phyloP scores from a whole-genome alignment of 2,113 vertebrate genomes.

The Cheirogaleus medius region DNA sequence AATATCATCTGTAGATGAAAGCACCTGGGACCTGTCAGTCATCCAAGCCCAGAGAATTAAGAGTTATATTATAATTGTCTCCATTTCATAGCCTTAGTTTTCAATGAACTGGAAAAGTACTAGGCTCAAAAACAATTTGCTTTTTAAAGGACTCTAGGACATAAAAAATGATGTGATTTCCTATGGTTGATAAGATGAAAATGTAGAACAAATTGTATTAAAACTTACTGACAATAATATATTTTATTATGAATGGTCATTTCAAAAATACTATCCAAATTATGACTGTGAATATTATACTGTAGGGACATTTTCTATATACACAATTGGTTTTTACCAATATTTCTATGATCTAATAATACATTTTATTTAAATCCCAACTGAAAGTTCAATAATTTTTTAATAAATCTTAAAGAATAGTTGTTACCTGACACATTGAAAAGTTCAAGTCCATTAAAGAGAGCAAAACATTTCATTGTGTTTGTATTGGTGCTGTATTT shows the following conservation, averaged over 20 bases:
- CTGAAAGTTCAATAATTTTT: neutral
- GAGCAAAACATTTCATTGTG: neutral
- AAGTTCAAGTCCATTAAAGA: neutral
- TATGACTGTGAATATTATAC: neutral
- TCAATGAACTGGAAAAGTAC: conserved; percentile 74
- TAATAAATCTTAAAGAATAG: neutral
- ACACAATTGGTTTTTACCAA: neutral
- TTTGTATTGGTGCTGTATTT: neutral
- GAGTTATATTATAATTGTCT: conserved; percentile 69
- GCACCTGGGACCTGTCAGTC: conserved; percentile 74
- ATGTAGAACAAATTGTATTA: conserved; percentile 29
- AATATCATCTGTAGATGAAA: conserved; percentile 47
- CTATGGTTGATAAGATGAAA: conserved; percentile 49
- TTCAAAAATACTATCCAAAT: neutral
- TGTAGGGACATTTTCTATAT: neutral
- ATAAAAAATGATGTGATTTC: conserved; percentile 47
- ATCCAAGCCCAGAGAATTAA: conserved; percentile 68
- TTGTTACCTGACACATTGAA: neutral
- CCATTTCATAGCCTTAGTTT: conserved; percentile 45
- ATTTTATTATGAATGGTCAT: conserved; percentile 20
- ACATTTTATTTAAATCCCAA: conserved; percentile 26
- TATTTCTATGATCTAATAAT: neutral
- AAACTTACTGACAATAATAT: conserved; percentile 1
- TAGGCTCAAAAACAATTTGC: conserved; percentile 63
- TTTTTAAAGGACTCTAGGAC: conserved; percentile 55